Conservation (phyloP, 2,113 vertebrate genomes). For the Syngnathus scovelli region DNA sequence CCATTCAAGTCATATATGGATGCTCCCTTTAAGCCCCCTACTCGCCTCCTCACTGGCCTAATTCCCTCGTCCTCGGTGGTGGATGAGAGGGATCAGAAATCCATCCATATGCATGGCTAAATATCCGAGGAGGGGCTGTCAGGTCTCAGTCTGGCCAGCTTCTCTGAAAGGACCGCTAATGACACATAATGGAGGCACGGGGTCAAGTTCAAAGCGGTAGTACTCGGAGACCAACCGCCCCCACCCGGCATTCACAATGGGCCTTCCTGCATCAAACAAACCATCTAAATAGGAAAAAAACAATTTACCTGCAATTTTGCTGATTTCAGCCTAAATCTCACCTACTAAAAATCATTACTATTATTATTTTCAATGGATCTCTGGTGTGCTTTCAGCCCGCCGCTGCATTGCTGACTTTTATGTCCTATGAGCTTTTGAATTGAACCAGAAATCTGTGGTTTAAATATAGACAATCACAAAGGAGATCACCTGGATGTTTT, state of each 20-base stretch:
- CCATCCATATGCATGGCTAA: conserved; percentile 66
- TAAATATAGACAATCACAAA: too few species aligned
- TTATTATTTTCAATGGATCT: not conserved
- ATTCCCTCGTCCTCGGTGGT: conserved; percentile 58
- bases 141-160: conserved; percentile 60
- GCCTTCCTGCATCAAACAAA: conserved; percentile 68
- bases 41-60: conserved; percentile 47
- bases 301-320: not conserved
- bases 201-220: conserved; percentile 40
- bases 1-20: conserved; percentile 60
- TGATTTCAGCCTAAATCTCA: not conserved
- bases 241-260: conserved; percentile 24
- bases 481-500: too few species aligned
- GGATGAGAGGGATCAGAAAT: conserved; percentile 67
- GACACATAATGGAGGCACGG: conserved; percentile 70
- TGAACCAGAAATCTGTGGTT: too few species aligned
- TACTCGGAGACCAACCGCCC: not conserved
- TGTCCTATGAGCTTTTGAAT: too few species aligned
- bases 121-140: conserved; percentile 60
- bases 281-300: not conserved
- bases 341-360: not conserved
- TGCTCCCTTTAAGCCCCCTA: conserved; percentile 41
- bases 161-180: conserved; percentile 65
- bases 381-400: too few species aligned
- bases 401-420: too few species aligned